These are phyloP conservation scores for Menidia menidia DNA, from an alignment of 2,797 vertebrate genomes.

Conservation along the genomic window DNA sequence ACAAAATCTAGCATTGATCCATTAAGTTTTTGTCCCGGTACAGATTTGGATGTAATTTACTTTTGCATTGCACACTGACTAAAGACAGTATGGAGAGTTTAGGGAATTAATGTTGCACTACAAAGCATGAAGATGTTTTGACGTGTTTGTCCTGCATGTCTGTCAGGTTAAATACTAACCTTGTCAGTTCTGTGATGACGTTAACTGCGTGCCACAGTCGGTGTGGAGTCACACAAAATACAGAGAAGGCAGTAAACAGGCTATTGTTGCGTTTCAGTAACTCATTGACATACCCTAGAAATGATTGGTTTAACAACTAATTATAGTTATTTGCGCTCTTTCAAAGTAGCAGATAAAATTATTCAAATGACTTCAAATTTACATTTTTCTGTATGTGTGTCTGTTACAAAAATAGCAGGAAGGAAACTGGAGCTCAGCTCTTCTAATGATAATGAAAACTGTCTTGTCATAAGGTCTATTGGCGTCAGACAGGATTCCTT, in stretches of 20 bases:
- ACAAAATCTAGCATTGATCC: not conserved
- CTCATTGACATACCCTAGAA: not conserved
- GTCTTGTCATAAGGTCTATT: conserved; percentile 47
- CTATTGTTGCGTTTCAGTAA: not conserved
- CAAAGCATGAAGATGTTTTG: conserved; percentile 11
- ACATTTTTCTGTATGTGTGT: conserved; percentile 15
- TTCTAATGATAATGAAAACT: conserved; percentile 48
- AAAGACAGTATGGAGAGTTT: not conserved
- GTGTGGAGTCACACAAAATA: not conserved
- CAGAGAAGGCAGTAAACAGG: not conserved
- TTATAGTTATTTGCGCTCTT: not conserved
- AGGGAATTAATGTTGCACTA: too few species aligned
- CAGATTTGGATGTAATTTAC: not conserved
- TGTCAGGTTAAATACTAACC: conserved; percentile 41
- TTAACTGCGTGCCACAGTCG: conserved; percentile 21
- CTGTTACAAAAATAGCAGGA: conserved; percentile 28
- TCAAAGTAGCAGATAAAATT: not conserved
- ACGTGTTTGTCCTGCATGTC: conserved; percentile 39
- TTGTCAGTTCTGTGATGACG: conserved; percentile 39
- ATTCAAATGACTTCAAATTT: not conserved
- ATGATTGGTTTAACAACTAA: not conserved
- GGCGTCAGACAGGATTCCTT: conserved; percentile 35
- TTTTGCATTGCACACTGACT: not conserved
- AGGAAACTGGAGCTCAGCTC: conserved; percentile 51
- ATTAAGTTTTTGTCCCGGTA: not conserved